Evolutionary conservation across 2,888 invertebrate species (phyloP), one percentile per base, ranked within the genome.

Genomic region (Pristionchus japonicus): DNA sequence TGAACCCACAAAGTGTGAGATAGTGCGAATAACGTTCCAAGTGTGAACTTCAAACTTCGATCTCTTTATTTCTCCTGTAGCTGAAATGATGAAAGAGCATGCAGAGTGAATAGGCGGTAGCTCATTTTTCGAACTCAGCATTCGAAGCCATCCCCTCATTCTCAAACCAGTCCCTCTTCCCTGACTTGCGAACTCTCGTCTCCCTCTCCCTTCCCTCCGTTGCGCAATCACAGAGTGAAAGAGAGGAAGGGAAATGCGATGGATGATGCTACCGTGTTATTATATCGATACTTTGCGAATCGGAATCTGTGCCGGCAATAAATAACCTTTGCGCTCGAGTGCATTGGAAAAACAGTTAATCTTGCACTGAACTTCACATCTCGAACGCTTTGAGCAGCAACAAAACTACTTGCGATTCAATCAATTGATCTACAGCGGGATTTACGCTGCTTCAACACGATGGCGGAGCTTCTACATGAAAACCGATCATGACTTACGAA

Each of bases 151-250:
- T 27, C 64, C 31, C 31, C 31, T 11, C 67, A 1, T 9, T 34
- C 34, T 77, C 77, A 77, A 77, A 77, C 77, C 77, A 77, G 77
- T 77, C 77, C 43, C 43, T 37, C 27, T 2, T 47, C 47, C 52
- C 74, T 77, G 77, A 77, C 77, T 47, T 77, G 43, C 77, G 77
- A 77, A 77, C 77, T 77, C 77, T 77, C 77, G 77, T 7, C 23
- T 11, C 1, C 34, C 70, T 43, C 74, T 20, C 23, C 57, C 4
- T 57, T 57, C 77, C 11, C 23, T 47, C n/a, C 77, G 47, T 47
- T 77, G 77, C 77, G 77, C 77, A 77, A 77, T 77, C 43, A n/a
- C 43, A 40, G 3, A 40, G n/a, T n/a, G n/a, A 23, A 74, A 40
- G 23, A 23, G 40, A 11, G 20, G 61, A 37, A 34, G 67, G 70